Conservation (phyloP, 2,113 vertebrate species). For the Xenopus borealis region DNA sequence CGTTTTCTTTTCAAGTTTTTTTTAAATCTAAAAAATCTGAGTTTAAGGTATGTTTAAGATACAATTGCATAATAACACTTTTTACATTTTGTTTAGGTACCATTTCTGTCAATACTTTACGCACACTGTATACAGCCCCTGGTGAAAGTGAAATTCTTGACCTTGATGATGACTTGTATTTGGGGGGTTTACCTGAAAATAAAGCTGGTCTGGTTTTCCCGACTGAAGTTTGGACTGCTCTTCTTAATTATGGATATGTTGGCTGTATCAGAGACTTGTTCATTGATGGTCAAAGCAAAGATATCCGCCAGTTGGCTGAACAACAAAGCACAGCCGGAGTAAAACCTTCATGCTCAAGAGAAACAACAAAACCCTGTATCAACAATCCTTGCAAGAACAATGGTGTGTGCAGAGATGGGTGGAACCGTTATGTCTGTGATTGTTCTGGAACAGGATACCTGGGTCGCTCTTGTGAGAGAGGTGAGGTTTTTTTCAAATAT, state of each 20-base stretch:
- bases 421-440: conserved; percentile 97
- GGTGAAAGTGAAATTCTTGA: conserved; percentile 97
- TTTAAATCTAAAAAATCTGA: too few species aligned
- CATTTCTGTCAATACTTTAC: conserved; percentile 92
- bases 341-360: conserved; percentile 93
- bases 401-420: conserved; percentile 91
- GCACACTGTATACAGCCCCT: conserved; percentile 90
- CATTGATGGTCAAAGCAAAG: conserved; percentile 96
- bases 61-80: background rate
- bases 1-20: too few species aligned
- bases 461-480: conserved; percentile 93
- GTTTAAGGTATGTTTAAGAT: background rate
- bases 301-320: conserved; percentile 92
- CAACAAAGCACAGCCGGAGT: conserved; percentile 90
- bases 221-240: conserved; percentile 95
- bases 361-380: conserved; percentile 91
- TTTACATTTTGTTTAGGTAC: conserved; percentile 67
- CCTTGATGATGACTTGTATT: conserved; percentile 91
- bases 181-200: conserved; percentile 94
- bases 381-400: conserved; percentile 96
- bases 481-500: conserved; percentile 61
- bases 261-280: conserved; percentile 96
- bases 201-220: conserved; percentile 89
- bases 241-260: conserved; percentile 97
- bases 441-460: conserved; percentile 93